phyloP scores from a whole-genome alignment of 2,888 invertebrate species.

The Leuctra nigra region DNA sequence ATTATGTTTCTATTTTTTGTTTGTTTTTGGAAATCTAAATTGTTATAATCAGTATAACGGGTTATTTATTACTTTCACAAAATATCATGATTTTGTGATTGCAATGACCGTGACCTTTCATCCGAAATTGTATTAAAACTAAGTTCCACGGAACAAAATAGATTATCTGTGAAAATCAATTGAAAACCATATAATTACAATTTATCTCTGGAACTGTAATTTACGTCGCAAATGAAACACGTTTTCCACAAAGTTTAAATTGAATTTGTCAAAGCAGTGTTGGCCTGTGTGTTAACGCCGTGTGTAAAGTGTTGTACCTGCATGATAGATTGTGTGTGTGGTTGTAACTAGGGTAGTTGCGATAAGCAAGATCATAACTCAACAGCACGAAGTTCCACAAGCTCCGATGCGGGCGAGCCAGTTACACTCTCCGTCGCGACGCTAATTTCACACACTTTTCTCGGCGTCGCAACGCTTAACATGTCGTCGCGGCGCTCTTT shows the following conservation, averaged over 20 bases:
- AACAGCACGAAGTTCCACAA: neutral
- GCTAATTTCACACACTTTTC: neutral
- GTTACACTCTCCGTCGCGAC: neutral
- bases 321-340: neutral
- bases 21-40: too few relatives aligned
- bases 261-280: neutral
- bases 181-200: neutral
- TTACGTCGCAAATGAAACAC: neutral
- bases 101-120: too few relatives aligned
- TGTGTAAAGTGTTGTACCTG: neutral
- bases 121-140: too few relatives aligned
- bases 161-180: neutral
- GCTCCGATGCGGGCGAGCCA: neutral
- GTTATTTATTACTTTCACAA: too few relatives aligned
- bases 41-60: too few relatives aligned
- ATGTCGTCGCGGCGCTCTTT: too few relatives aligned
- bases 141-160: neutral
- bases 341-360: neutral
- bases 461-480: neutral
- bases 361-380: constrained; percentile 7
- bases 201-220: neutral
- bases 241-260: neutral
- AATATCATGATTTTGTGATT: too few relatives aligned
- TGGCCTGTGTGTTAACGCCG: neutral
- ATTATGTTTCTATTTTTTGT: too few relatives aligned